Percentiles rank a stretch among this genome's conserved stretches.
Conservation (phyloP, 2,888 invertebrate genomes). For the Cephus spinipes region DNA sequence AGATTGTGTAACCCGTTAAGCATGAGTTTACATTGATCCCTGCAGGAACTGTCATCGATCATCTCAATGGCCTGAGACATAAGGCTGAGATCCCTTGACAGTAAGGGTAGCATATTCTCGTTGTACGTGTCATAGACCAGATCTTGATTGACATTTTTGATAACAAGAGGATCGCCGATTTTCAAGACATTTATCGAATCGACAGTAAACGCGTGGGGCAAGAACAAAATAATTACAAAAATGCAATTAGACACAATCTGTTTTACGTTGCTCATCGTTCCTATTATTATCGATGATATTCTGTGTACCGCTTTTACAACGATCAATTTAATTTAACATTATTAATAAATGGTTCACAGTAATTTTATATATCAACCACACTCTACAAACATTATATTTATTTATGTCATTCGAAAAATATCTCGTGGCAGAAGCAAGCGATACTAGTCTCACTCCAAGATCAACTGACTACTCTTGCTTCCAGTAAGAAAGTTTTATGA, state of each 20-base stretch:
- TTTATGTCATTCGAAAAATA: background rate
- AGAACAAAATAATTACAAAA: background rate
- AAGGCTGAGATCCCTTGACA: conserved; percentile 38
- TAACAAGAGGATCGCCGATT: conserved; percentile 11
- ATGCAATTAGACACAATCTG: background rate
- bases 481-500: background rate
- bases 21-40: conserved; percentile 43
- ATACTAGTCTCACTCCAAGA: background rate
- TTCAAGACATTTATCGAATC: conserved; percentile 25
- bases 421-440: background rate
- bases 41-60: conserved; percentile 41
- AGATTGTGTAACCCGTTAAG: conserved; percentile 40
- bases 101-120: conserved; percentile 37
- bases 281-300: background rate
- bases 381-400: background rate
- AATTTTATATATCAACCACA: background rate
- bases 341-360: background rate
- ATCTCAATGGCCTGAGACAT: conserved; percentile 37
- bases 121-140: conserved; percentile 28
- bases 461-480: background rate
- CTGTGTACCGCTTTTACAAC: background rate
- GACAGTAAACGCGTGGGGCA: background rate
- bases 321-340: background rate
- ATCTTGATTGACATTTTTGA: conserved; percentile 8
- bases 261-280: background rate